Conservation (phyloP, 2,797 vertebrate species). For the Eospalax fontanierii region DNA sequence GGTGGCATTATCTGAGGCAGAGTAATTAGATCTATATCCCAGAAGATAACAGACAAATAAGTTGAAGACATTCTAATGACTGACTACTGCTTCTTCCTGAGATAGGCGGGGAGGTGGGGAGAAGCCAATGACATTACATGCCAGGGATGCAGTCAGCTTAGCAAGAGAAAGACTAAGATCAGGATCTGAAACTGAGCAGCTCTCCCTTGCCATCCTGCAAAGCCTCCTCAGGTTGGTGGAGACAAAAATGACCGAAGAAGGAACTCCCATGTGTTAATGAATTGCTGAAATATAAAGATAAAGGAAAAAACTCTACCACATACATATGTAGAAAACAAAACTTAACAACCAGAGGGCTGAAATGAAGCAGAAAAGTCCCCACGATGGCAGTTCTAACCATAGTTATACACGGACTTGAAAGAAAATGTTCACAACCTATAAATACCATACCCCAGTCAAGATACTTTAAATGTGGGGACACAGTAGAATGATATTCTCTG, state of each 20-base stretch:
- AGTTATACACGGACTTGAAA: neutral
- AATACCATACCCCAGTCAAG: neutral
- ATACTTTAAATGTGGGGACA: neutral
- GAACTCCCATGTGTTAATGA: neutral
- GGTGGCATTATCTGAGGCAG: neutral
- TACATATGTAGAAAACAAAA: constrained; percentile 12
- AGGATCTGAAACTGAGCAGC: neutral
- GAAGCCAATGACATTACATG: neutral
- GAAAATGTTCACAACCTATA: neutral
- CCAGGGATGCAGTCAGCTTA: neutral
- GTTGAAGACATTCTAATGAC: neutral
- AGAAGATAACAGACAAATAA: constrained; percentile 43
- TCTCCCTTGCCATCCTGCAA: neutral
- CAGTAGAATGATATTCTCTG: neutral
- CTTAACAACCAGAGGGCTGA: neutral
- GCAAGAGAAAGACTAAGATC: neutral
- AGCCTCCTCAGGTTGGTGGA: neutral
- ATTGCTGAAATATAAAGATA: neutral
- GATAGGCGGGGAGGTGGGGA: neutral
- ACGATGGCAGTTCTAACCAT: neutral
- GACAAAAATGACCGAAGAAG: constrained; percentile 4
- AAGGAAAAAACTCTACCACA: neutral
- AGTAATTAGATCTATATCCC: neutral
- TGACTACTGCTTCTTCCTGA: neutral
- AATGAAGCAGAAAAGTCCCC: neutral